Evolutionary conservation across 2,113 vertebrate genomes (phyloP).

Genomic region (Brevimyrus niger): DNA sequence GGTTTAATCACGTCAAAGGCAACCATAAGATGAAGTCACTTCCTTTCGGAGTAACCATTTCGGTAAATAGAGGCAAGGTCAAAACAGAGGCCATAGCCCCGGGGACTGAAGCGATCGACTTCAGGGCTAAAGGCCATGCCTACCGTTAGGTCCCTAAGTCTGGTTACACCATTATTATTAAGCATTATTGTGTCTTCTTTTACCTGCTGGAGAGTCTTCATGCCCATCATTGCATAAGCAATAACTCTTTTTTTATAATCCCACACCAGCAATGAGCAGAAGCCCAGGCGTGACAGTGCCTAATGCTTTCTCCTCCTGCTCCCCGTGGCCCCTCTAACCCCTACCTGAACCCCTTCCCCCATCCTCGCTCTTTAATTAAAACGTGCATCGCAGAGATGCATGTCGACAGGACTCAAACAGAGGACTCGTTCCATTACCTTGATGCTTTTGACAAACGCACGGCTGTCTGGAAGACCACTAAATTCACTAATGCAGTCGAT

Average conservation of each 20-base stretch:
- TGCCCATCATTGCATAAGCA: background rate
- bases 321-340: background rate
- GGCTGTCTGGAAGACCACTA: conserved; percentile 21
- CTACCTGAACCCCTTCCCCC: background rate
- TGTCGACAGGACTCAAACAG: conserved; percentile 23
- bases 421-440: conserved; percentile 18
- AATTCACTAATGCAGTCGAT: background rate
- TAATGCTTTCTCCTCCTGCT: background rate
- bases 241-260: background rate
- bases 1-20: background rate
- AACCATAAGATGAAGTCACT: background rate
- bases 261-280: background rate
- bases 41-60: background rate
- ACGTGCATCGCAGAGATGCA: background rate
- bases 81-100: background rate
- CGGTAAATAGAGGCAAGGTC: background rate
- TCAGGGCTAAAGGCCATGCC: background rate
- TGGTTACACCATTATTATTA: background rate
- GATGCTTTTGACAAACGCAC: conserved; percentile 18
- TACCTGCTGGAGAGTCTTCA: background rate
- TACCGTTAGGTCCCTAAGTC: background rate
- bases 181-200: background rate
- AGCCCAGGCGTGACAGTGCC: background rate
- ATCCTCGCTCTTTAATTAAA: background rate
- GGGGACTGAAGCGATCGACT: background rate